Evolutionary conservation across 1,140 invertebrate species (phyloP).

Genomic region (Zaprionus ornatus): DNA sequence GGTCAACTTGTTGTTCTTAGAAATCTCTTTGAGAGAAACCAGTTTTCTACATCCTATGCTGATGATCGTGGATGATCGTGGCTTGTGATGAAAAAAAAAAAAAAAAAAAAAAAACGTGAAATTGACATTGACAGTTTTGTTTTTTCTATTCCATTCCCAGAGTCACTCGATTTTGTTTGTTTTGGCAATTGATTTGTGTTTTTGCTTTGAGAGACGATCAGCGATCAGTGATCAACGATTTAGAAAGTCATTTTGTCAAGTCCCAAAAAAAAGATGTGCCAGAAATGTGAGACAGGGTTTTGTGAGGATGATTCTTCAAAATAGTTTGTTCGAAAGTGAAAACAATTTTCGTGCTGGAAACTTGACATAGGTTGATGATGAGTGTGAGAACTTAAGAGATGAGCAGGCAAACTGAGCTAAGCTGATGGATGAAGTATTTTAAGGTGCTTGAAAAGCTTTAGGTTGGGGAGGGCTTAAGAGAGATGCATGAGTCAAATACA

Average conservation of each 20-base stretch:
- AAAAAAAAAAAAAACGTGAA: too few species aligned
- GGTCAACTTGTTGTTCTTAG: not conserved
- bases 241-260: constrained; percentile 26
- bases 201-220: constrained; percentile 9
- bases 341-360: constrained; percentile 15
- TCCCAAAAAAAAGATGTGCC: not conserved
- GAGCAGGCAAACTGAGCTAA: constrained; percentile 7
- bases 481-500: too few species aligned
- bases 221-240: not conserved
- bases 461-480: too few species aligned
- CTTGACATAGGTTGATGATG: not conserved
- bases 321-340: constrained; percentile 45
- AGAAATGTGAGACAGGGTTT: constrained; percentile 7
- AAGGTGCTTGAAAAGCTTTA: not conserved
- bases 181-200: constrained; percentile 14
- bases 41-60: not conserved
- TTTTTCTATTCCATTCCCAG: not conserved
- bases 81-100: constrained; percentile 1
- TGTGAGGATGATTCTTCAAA: constrained; percentile 46
- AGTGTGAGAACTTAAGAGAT: constrained; percentile 16
- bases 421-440: not conserved
- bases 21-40: not conserved
- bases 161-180: constrained; percentile 3
- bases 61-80: not conserved
- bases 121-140: constrained; percentile 14